Conservation (phyloP, 1,140 invertebrate species). For the Calosoma granatense region DNA sequence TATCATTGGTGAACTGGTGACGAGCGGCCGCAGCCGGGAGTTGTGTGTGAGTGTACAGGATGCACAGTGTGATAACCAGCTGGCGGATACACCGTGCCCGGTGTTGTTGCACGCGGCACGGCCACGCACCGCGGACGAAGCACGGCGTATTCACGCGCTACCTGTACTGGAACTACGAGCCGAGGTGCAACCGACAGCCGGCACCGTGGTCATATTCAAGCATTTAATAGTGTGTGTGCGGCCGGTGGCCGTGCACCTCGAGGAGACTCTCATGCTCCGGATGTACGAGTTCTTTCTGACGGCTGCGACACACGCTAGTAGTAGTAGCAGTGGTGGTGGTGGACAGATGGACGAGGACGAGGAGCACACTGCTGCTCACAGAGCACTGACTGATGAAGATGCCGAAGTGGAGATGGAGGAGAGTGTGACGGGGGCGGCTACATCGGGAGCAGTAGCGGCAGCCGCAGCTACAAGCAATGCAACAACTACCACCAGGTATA, state of each 20-base stretch:
- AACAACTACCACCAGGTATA: constrained; percentile 64
- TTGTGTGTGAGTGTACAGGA: constrained; percentile 64
- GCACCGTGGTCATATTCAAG: constrained; percentile 37
- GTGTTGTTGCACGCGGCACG: constrained; percentile 67
- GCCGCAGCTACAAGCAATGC: constrained; percentile 43
- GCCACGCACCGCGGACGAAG: constrained; percentile 24
- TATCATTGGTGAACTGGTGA: constrained; percentile 56
- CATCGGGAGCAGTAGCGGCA: constrained; percentile 20
- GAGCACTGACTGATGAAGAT: constrained; percentile 49
- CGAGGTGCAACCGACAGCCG: constrained; percentile 61
- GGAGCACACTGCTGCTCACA: background rate
- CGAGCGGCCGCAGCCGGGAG: constrained; percentile 45
- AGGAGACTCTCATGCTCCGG: constrained; percentile 36
- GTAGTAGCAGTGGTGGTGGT: background rate
- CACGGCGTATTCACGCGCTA: constrained; percentile 28
- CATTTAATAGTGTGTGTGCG: constrained; percentile 68
- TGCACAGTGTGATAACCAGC: constrained; percentile 86
- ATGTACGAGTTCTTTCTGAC: background rate
- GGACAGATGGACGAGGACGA: background rate
- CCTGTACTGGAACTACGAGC: constrained; percentile 54
- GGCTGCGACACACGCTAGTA: background rate
- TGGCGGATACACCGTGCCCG: constrained; percentile 74
- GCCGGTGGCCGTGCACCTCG: constrained; percentile 69
- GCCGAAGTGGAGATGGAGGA: constrained; percentile 55
- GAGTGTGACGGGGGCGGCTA: constrained; percentile 52